A percentile compares a stretch with the other conserved stretches of the same genome.
phyloP scores from a whole-genome alignment of 2,888 invertebrate genomes.

The Pycnomerus fuliginosus region DNA sequence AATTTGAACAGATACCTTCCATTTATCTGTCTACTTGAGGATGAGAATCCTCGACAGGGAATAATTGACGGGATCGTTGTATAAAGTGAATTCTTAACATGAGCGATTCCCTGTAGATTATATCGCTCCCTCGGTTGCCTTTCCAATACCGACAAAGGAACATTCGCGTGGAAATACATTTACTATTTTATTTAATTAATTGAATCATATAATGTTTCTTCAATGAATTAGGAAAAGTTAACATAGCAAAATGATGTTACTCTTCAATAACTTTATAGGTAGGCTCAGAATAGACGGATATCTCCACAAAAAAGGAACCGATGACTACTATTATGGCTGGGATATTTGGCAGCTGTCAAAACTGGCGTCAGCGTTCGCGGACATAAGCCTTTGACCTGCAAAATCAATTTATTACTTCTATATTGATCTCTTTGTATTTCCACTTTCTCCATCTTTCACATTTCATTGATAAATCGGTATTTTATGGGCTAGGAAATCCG shows the following conservation, averaged over 20 bases:
- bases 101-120: constrained; percentile 41
- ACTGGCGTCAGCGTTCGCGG: constrained; percentile 41
- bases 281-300: too few species aligned
- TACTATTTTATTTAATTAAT: too few species aligned
- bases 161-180: too few species aligned
- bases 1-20: constrained; percentile 23
- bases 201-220: too few species aligned
- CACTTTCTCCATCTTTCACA: constrained; percentile 1
- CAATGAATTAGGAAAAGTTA: too few species aligned
- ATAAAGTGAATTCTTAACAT: constrained; percentile 48
- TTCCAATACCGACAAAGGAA: too few species aligned
- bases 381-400: constrained; percentile 37
- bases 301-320: constrained; percentile 29
- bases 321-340: constrained; percentile 26
- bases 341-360: constrained; percentile 43
- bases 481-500: too few species aligned
- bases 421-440: constrained; percentile 22
- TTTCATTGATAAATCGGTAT: too few species aligned
- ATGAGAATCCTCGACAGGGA: constrained; percentile 40
- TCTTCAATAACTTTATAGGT: too few species aligned
- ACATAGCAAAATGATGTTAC: too few species aligned
- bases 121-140: too few species aligned
- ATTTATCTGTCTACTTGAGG: constrained; percentile 22
- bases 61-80: constrained; percentile 49
- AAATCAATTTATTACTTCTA: constrained; percentile 42